Percentiles rank a stretch among this genome's conserved stretches.
Conservation (phyloP, 2,797 vertebrate species). For the Spea hammondii region DNA sequence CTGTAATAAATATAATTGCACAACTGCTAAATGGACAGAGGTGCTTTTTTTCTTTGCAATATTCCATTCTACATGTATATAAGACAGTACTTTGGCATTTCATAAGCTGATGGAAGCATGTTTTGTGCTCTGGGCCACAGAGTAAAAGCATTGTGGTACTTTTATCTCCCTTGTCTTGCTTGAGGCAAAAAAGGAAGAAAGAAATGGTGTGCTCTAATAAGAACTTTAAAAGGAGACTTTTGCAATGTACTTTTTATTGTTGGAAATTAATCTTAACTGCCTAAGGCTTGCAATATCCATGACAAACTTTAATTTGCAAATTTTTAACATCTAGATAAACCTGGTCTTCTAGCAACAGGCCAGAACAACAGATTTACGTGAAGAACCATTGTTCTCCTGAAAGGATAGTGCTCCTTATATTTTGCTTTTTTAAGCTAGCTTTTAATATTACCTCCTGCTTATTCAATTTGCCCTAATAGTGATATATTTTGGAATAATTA, state of each 20-base stretch:
- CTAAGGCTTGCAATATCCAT: constrained; percentile 20
- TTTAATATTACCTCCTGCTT: no score
- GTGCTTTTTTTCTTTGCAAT: neutral
- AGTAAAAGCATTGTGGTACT: constrained; percentile 31
- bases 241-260: constrained; percentile 15
- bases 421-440: no score
- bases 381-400: no score
- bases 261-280: constrained; percentile 31
- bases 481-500: no score
- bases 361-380: no score
- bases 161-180: constrained; percentile 43
- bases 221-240: neutral
- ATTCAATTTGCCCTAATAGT: no score
- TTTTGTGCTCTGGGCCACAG: constrained; percentile 8
- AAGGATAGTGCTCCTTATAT: no score
- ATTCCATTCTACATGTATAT: neutral
- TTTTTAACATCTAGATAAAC: neutral
- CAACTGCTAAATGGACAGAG: neutral
- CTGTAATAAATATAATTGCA: no score
- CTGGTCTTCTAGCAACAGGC: neutral
- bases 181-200: constrained; percentile 15
- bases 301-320: neutral
- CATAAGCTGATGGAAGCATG: constrained; percentile 22
- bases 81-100: constrained; percentile 4
- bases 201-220: constrained; percentile 17